A percentile compares a stretch with the other conserved stretches of the same genome.
Evolutionary conservation across 2,888 invertebrate species (phyloP).

Genomic region (Meiosimyza decipiens): DNA sequence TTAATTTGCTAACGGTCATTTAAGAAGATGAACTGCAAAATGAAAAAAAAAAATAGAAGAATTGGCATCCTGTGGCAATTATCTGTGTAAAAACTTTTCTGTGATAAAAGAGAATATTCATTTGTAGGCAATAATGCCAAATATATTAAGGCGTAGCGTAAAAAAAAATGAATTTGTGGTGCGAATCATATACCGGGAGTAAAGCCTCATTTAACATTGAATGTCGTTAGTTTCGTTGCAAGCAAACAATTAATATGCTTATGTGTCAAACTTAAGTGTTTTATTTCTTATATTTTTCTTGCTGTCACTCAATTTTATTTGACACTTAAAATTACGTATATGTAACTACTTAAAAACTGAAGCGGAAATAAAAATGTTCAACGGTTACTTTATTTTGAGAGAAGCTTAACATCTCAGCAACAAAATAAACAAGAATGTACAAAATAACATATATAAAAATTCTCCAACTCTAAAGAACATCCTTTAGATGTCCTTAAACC

Average conservation of each 20-base stretch:
- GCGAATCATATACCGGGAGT: too few relatives aligned
- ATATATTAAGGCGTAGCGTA: too few relatives aligned
- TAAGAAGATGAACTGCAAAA: neutral
- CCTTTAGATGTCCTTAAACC: conserved; percentile 5
- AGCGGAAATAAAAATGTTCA: conserved; percentile 16
- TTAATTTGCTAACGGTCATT: conserved; percentile 1
- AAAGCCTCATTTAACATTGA: too few relatives aligned
- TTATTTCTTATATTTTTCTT: neutral
- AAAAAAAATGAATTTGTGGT: too few relatives aligned
- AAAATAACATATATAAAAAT: conserved; percentile 11
- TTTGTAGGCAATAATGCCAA: too few relatives aligned
- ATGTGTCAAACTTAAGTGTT: neutral
- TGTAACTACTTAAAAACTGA: neutral
- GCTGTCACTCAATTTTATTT: neutral
- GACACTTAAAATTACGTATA: conserved; percentile 2
- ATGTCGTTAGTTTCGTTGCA: too few relatives aligned
- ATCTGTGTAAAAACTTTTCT: too few relatives aligned
- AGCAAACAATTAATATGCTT: neutral
- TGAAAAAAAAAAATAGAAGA: neutral
- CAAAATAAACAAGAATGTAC: neutral
- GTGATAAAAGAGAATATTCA: too few relatives aligned
- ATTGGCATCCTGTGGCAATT: too few relatives aligned
- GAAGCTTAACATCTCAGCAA: neutral
- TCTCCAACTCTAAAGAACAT: neutral
- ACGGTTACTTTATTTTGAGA: too few relatives aligned